Base-by-base conservation (phyloP, 92 coral and sea anemone genomes). In the Meandrina meandrites region DNA sequence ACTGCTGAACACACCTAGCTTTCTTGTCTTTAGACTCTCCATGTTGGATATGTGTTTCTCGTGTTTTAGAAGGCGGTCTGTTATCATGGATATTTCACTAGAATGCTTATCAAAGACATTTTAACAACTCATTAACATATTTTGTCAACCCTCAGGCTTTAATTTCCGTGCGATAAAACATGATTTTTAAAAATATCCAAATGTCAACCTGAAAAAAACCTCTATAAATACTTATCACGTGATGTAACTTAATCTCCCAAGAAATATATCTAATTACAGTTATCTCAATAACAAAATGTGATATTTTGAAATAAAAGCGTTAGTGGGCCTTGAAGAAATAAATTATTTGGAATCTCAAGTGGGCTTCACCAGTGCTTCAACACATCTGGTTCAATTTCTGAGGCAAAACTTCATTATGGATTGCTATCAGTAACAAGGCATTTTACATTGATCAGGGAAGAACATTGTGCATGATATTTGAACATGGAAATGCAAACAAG, bases 191-290 rank as follows among this genome's bases (percentile, higher is more conserved):
- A 64, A 64, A 64, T 10, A 8, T 27, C 27, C 1, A 60, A 22
- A 22, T 47, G 27, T 50, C 80, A 5, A 6, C 8, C 22, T 62
- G 50, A 58, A n/a, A 22, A 3, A 24, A 0, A 10, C 17, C 24
- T 12, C 0, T 0, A 37, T 80, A 27, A 75, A 48, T 42, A 9
- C 32, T 47, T 24, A 58, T 79, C 83, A 79, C 83, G 54, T 58
- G 83, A 37, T 58, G 73, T 60, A 79, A 79, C 53, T 79, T n/a
- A 57, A 79, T 58, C 67, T 18, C 72, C n/a, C 22, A 35, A 19
- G 4, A 16, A 48, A 48, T 4, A 62, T 21, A 64, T 64, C 34
- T n/a, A 9, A 64, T 64, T 64, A 27, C 70, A 15, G 60, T 54
- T 18, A 54, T 17, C 22, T 54, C 60, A 64, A 64, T 64, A 8